Base-by-base conservation (phyloP, 2,888 invertebrate species). In the Bimastos eiseni region DNA sequence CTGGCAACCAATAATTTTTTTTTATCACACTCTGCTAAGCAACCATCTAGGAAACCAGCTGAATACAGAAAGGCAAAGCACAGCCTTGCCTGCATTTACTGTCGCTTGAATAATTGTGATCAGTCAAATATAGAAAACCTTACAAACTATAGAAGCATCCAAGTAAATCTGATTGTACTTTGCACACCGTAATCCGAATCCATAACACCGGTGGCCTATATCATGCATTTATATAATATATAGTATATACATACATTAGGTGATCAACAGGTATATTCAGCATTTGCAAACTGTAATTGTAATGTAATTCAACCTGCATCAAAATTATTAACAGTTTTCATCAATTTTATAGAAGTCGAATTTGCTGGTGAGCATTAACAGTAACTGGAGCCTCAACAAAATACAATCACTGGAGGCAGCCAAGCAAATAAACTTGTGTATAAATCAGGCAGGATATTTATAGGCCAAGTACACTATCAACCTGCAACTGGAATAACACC, bases 401-500 rank as follows among this genome's bases (percentile, higher is more conserved):
- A 30, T 70, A 70, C 13, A 11, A 70, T n/a, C 70, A 70, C 70
- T n/a, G 70, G 30, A 70, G 70, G 70, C 70, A 70, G 70, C 70
- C 70, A 70, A 6, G 70, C 8, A 70, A 70, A 70, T 70, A n/a
- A 70, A 30, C n/a, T 30, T 13, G 30, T 70, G 70, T 3, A 70
- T 70, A 70, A 70, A 70, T 70, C 70, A 70, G 30, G n/a, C 70
- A 5, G n/a, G 70, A 6, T n/a, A 70, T 70, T n/a, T n/a, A 70
- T n/a, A 70, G 70, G 70, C n/a, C 70, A 70, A 70, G 70, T 70
- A 70, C 70, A 70, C 70, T 13, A 17, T 49, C 21, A 70, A 70
- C 70, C 70, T n/a, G 30, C 70, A 70, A 70, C 70, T 70, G 70
- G 70, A 70, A 70, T n/a, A 70, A n/a, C 70, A 70, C 70, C 70